A percentile compares a stretch with the other conserved stretches of the same genome.
These are phyloP conservation scores for Pleuronectes platessa DNA, from an alignment of 2,113 vertebrate species.

Conservation along the genomic window DNA sequence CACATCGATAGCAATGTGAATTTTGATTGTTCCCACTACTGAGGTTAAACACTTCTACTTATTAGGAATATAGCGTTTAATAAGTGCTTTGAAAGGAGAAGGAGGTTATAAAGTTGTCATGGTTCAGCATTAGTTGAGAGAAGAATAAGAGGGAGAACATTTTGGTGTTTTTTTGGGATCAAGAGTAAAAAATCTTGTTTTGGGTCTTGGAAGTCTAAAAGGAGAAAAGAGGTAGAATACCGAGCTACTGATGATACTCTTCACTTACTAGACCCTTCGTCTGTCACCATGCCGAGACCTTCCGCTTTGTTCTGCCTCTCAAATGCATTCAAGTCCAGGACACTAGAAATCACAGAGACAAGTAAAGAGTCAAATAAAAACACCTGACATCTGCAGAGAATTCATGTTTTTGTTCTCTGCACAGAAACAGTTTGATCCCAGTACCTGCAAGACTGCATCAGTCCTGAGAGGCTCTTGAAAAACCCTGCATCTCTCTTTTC, in stretches of 20 bases:
- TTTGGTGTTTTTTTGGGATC: neutral
- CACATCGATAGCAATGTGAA: conserved; percentile 32
- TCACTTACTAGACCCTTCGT: conserved; percentile 98
- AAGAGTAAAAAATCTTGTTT: neutral
- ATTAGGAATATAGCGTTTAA: conserved; percentile 11
- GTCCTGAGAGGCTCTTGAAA: conserved; percentile 96
- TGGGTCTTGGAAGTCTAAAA: neutral
- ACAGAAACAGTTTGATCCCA: neutral
- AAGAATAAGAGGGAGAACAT: neutral
- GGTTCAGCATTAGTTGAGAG: conserved; percentile 61
- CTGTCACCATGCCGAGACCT: conserved; percentile 98
- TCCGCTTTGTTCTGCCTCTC: conserved; percentile 99
- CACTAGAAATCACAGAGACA: conserved; percentile 74
- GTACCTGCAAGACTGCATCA: conserved; percentile 99
- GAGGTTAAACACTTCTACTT: conserved; percentile 17
- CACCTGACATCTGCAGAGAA: neutral
- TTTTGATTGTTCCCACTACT: conserved; percentile 36
- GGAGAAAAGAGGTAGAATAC: neutral
- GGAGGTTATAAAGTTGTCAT: conserved; percentile 31
- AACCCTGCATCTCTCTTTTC: conserved; percentile 97
- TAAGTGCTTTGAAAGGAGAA: neutral
- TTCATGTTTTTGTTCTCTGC: neutral
- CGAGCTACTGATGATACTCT: neutral
- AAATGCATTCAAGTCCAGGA: conserved; percentile 99
- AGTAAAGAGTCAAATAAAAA: conserved; percentile 16